phyloP scores from a whole-genome alignment of 2,888 invertebrate species.

The Drosophila antonietae region DNA sequence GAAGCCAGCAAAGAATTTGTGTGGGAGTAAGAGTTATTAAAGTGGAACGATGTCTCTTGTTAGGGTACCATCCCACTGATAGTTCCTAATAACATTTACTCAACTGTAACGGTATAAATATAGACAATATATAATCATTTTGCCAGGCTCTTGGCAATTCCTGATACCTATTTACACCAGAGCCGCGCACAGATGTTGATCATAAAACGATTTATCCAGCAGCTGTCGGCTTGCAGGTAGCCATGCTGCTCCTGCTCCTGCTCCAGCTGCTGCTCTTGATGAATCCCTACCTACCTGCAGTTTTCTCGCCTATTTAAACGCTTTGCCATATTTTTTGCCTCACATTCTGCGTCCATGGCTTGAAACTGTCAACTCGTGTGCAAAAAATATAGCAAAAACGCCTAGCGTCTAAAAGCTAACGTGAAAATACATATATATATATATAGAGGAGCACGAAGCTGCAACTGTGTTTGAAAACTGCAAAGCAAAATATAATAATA shows the following conservation, averaged over 20 bases:
- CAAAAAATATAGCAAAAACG: slow-evolving; percentile 33
- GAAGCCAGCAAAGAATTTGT: slow-evolving; percentile 23
- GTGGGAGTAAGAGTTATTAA: slow-evolving; percentile 32
- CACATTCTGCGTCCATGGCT: slow-evolving; percentile 23
- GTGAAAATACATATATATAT: too few relatives aligned
- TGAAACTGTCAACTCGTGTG: slow-evolving; percentile 45
- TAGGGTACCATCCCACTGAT: neutral
- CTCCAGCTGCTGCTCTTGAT: neutral
- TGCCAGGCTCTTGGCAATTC: slow-evolving; percentile 13
- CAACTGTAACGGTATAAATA: slow-evolving; percentile 3
- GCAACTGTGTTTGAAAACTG: slow-evolving; percentile 62
- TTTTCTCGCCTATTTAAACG: slow-evolving; percentile 53
- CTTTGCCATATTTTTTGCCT: neutral
- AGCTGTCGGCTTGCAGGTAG: slow-evolving; percentile 54
- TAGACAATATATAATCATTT: neutral
- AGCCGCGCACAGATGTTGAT: slow-evolving; percentile 43
- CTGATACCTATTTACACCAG: slow-evolving; percentile 18
- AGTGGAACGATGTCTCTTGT: slow-evolving; percentile 37
- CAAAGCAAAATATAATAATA: slow-evolving; percentile 22
- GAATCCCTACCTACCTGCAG: slow-evolving; percentile 12
- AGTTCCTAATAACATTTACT: slow-evolving; percentile 1
- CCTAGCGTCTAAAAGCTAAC: slow-evolving; percentile 47
- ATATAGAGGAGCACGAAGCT: slow-evolving; percentile 1
- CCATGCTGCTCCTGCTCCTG: neutral
- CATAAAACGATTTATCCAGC: slow-evolving; percentile 47